Evolutionary conservation across 2,797 vertebrate species (phyloP), one percentile per base, ranked within the genome.

Genomic region (Xenopus petersii): DNA sequence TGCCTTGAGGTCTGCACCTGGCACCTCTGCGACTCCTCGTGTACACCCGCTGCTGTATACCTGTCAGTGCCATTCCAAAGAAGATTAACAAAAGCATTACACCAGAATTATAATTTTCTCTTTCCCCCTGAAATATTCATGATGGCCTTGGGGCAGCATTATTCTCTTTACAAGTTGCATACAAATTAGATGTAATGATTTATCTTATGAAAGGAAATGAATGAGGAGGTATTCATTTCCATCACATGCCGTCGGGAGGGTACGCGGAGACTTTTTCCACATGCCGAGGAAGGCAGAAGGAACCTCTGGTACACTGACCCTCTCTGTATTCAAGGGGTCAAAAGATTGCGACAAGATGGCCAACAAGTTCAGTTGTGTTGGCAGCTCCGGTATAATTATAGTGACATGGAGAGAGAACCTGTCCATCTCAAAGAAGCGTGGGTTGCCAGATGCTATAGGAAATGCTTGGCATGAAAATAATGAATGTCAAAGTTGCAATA

Each of bases 131-230:
- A 74, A 79, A 79, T 79, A 79, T 79, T 79, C 77, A 79, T 79
- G 67, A 51, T 49, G 77, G 77, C 77, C 77, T 62, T 30, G 13
- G 76, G 77, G 77, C 71, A 79, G 60, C 67, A 79, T 79, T 65
- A 74, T 74, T 74, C 77, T 73, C 67, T 70, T 79, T 66, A 74
- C 77, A 51, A 73, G 77, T 70, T 74, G 77, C 77, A 79, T 79
- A 79, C 71, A 79, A 74, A 79, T 74, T 64, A 74, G 71, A 79
- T 74, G 67, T 65, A 79, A 79, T 79, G 71, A 74, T 79, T 79
- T 79, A 79, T 79, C 71, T 62, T 61, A 59, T 55, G 71, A 74
- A 79, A 79, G 67, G 71, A 79, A 73, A 74, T 74, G 71, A 70
- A 74, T 61, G 70, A 54, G 26, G 54, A 70, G 66, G 67, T 56